Evolutionary conservation across 2,113 vertebrate species (phyloP).

Genomic region (Mormyrus lacerda): DNA sequence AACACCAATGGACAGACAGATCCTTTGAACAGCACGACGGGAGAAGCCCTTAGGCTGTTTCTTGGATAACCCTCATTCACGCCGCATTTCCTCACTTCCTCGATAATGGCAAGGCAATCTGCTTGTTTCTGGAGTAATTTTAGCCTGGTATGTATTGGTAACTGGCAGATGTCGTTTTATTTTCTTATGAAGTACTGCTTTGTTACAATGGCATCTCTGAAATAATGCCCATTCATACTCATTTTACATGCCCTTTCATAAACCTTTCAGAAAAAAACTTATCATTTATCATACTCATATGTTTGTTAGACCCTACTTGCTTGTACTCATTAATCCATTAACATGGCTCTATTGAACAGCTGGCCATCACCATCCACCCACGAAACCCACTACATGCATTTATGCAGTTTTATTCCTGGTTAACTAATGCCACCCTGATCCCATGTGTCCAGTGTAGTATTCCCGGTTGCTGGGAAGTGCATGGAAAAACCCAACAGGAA

Average conservation of each 20-base stretch:
- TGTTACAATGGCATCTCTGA: neutral
- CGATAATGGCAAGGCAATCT: constrained; percentile 21
- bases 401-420: neutral
- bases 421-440: neutral
- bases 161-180: neutral
- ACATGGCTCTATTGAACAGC: neutral
- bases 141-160: neutral
- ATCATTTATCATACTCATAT: neutral
- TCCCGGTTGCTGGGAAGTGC: neutral
- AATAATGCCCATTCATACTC: neutral
- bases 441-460: neutral
- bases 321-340: neutral
- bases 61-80: constrained; percentile 31
- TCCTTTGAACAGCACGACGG: constrained; percentile 16
- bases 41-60: constrained; percentile 28
- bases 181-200: neutral
- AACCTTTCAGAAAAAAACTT: neutral
- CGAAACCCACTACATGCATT: neutral
- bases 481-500: neutral
- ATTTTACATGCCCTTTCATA: neutral
- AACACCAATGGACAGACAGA: constrained; percentile 33
- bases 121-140: neutral
- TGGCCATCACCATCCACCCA: neutral
- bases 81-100: constrained; percentile 31
- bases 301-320: neutral